These are phyloP conservation scores for Cylas formicarius DNA, from an alignment of 1,140 invertebrate genomes.

Conservation along the genomic window DNA sequence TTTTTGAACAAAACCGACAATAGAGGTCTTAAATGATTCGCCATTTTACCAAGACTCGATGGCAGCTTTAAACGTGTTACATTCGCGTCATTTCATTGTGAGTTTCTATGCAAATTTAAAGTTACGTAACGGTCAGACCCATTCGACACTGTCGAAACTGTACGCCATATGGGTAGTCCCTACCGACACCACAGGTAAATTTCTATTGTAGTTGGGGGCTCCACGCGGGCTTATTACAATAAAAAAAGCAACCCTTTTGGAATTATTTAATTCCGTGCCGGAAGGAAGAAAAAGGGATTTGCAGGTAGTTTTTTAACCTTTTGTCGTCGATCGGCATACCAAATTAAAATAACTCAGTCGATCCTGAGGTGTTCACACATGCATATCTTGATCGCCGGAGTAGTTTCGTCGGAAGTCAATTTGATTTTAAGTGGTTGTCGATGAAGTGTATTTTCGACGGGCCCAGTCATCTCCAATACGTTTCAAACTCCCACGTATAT, in stretches of 20 bases:
- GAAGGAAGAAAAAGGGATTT: slow-evolving; percentile 39
- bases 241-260: slow-evolving; percentile 39
- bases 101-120: slow-evolving; percentile 13
- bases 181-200: slow-evolving; percentile 38
- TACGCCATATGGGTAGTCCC: slow-evolving; percentile 31
- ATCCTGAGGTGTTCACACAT: slow-evolving; percentile 34
- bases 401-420: neutral
- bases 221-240: slow-evolving; percentile 24
- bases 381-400: slow-evolving; percentile 30
- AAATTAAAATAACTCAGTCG: slow-evolving; percentile 36
- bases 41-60: no score
- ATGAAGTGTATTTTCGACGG: no score
- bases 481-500: no score
- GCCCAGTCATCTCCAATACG: no score
- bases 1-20: no score
- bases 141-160: slow-evolving; percentile 13
- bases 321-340: slow-evolving; percentile 20
- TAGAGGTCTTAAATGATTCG: no score
- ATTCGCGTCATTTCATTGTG: no score
- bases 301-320: slow-evolving; percentile 38
- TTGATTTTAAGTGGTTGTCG: neutral
- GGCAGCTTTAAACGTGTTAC: no score
- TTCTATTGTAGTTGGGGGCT: slow-evolving; percentile 25
- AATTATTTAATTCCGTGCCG: slow-evolving; percentile 27
- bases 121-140: slow-evolving; percentile 17